Evolutionary conservation across 92 coral and sea anemone species (phyloP).

Genomic region (Nematostella vectensis): DNA sequence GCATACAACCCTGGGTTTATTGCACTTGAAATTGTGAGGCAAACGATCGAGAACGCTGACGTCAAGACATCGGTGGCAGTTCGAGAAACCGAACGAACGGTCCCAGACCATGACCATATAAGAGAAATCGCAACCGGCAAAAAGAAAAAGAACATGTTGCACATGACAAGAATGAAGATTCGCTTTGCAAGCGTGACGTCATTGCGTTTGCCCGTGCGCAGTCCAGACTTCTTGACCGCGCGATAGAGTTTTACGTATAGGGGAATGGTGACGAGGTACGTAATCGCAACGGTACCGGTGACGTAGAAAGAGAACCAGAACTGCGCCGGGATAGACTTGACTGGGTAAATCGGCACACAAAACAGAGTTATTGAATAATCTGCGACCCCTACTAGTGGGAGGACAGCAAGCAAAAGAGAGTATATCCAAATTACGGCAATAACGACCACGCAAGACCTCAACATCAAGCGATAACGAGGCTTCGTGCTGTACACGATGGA

Average conservation of each 20-base stretch:
- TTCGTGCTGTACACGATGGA: conserved; percentile 35
- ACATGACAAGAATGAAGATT: conserved; percentile 34
- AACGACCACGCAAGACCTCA: conserved; percentile 1
- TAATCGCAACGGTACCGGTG: conserved; percentile 16
- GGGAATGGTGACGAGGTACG: conserved; percentile 29
- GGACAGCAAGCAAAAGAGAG: conserved; percentile 15
- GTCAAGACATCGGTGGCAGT: neutral
- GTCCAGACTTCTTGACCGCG: conserved; percentile 30
- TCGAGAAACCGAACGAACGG: neutral
- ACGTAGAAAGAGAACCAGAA: conserved; percentile 29
- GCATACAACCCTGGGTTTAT: neutral
- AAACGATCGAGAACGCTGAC: conserved; percentile 2
- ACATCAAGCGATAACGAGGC: conserved; percentile 30
- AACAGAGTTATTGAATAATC: conserved; percentile 41
- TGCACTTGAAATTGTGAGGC: neutral
- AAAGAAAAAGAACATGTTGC: conserved; percentile 53
- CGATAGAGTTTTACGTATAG: conserved; percentile 27
- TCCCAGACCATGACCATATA: conserved; percentile 6
- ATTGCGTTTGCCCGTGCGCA: conserved; percentile 9
- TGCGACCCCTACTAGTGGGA: conserved; percentile 34
- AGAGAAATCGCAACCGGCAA: conserved; percentile 17
- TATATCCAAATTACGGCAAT: conserved; percentile 25
- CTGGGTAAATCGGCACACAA: conserved; percentile 47
- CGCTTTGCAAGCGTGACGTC: conserved; percentile 26
- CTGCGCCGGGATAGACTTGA: conserved; percentile 33